Base-by-base conservation (phyloP, 1,140 invertebrate genomes). In the Galleria mellonella region DNA sequence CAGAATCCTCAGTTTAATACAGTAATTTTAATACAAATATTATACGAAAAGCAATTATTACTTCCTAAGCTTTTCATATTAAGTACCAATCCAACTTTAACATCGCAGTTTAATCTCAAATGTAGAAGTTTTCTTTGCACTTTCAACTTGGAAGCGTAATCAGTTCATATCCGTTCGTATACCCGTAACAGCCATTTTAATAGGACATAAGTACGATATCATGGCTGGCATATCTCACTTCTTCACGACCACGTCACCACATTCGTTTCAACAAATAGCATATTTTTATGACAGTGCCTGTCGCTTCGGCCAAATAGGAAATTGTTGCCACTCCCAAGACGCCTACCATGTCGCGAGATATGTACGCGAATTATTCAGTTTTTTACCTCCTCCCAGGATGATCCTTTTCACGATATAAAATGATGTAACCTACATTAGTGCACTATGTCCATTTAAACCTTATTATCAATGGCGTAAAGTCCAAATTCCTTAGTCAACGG, bases 351-450 rank as follows among this genome's bases (percentile, higher is more conserved):
- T 70, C 51, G 48, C 57, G 58, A 66, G 63, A 75, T 71, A 62
- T 77, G 67, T 72, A 71, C 57, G 62, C 59, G 66, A 72, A 77
- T 79, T 72, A 78, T 75, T 73, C 70, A 72, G 63, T 76, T 75
- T 77, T 75, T 72, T 67, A 73, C 60, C 64, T 62, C 60, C 62
- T 55, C 59, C 51, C 39, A 37, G 55, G 60, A 72, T 68, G 48
- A 72, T 67, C 50, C 42, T 32, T 51, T 44, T 42, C 45, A 29
- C 42, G 30, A 40, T 43, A 29, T 52, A 33, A 57, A 58, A 49
- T 42, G 52, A 49, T 57, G 42, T 49, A 73, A 64, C 56, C 23
- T 33, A 41, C 39, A 40, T 17, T 11, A 27, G 9, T 9, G 2
- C 9, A 5, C 4, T 38, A 41, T 27, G 5, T 11, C 14, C 59